Conservation (phyloP, 1,140 invertebrate genomes). For the Drosophila elegans region DNA sequence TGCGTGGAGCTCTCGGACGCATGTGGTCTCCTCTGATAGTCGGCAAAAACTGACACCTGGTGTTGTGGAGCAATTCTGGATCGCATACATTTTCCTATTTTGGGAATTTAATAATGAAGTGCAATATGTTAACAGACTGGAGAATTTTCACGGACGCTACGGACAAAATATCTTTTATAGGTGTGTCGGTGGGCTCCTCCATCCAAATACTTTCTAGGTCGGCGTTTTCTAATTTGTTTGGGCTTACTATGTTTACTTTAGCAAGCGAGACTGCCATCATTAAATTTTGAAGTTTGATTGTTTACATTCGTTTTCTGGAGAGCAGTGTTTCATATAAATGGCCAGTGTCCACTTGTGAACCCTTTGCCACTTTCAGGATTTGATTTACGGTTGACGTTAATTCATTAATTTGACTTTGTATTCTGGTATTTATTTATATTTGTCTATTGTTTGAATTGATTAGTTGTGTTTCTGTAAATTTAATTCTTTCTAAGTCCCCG, state of each 20-base stretch:
- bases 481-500: no score
- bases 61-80: conserved; percentile 5
- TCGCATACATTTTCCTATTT: background rate
- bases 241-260: background rate
- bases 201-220: conserved; percentile 20
- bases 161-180: background rate
- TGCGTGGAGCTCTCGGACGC: no score
- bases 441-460: background rate
- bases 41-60: conserved; percentile 14
- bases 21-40: conserved; percentile 1
- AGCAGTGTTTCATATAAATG: no score
- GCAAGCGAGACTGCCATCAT: background rate
- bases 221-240: conserved; percentile 3
- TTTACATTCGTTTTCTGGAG: no score
- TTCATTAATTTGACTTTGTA: no score
- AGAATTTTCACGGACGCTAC: conserved; percentile 19
- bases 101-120: conserved; percentile 34
- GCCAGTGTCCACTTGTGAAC: no score
- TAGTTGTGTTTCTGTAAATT: no score
- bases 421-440: background rate
- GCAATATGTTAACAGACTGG: conserved; percentile 18
- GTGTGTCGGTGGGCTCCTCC: conserved; percentile 13
- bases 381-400: no score
- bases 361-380: no score
- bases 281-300: background rate